Base-by-base conservation (phyloP, 1,140 invertebrate genomes). In the Ericerus pela region DNA sequence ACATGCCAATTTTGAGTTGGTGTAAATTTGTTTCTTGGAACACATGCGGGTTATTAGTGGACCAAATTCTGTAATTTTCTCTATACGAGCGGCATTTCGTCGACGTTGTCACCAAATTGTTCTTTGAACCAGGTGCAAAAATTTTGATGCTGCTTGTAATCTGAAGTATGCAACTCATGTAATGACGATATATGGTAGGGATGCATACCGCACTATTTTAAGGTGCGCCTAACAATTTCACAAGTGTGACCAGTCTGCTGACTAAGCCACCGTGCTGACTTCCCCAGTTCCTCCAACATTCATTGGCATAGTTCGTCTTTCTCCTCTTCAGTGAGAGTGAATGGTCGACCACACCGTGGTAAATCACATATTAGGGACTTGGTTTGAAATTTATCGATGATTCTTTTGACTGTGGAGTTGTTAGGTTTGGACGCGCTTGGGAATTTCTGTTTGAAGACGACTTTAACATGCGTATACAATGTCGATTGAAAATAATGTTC, bases 61-160 rank as follows among this genome's bases (percentile, higher is more conserved):
- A 52, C 51, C 51, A 52, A 52, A 29, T 52, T 52, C 26, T 52
- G 16, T 3, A 52, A 11, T 52, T 52, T 52, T 52, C 24, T 26
- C 41, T 47, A 47, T 47, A n/a, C n/a, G n/a, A n/a, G n/a, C n/a
- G n/a, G n/a, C n/a, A n/a, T n/a, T n/a, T n/a, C n/a, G n/a, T n/a
- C n/a, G n/a, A n/a, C n/a, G n/a, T n/a, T n/a, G n/a, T n/a, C n/a
- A n/a, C n/a, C n/a, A n/a, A n/a, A n/a, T n/a, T n/a, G n/a, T n/a
- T n/a, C n/a, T n/a, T n/a, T n/a, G n/a, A 33, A 33, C 30, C 30
- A 33, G n/a, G 30, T 33, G 30, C 30, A 33, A 33, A 33, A 33
- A 33, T 33, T 33, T 33, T n/a, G 8, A 33, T n/a, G 30, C 30
- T 10, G 8, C n/a, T 33, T n/a, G n/a, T 33, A 33, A 33, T 33